Evolutionary conservation across 2,797 vertebrate species (phyloP), one percentile per base, ranked within the genome.

Genomic region (Rousettus madagascariensis): DNA sequence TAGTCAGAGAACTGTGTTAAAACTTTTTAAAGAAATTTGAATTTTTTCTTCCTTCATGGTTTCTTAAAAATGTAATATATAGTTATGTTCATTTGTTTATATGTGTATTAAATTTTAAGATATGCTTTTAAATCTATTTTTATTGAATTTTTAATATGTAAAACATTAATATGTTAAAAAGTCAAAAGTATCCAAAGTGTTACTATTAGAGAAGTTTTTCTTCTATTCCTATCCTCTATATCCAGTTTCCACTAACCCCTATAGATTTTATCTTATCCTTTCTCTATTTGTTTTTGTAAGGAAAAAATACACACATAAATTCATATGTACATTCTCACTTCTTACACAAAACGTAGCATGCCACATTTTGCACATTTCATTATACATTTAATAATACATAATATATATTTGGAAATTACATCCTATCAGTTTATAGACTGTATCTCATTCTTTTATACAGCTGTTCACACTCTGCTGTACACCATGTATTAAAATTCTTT

Each of bases 81-180:
- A 61, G 16, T 46, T 82, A 89, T 41, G 51, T 69, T 75, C 30
- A 75, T 49, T 89, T 94, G 51, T 74, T 80, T 80, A 5, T 82
- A 51, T 84, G 78, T 91, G 26, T 24, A 53, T 36, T 90, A 71
- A 19, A 6, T 65, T 84, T 72, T 65, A 51, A 88, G 46, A 61
- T 36, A 33, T 93, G 53, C 36, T 43, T 68, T 82, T 88, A 24
- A 33, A 55, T 33, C 2, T 1, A 3, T 53, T 91, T 92, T 69
- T 30, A 86, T 22, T 72, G 28, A n/a, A 53, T 65, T 83, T 93
- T 28, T 53, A 38, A 72, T 22, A 75, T 46, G 3, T 74, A 86
- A 91, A 89, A 72, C 6, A 80, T 38, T 95, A 88, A 46, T 41
- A 71, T 74, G 9, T 55, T 94, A 49, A 83, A 78, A 94, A 84